phyloP scores from a whole-genome alignment of 1,140 invertebrate genomes.

The Zeugodacus cucurbitae region DNA sequence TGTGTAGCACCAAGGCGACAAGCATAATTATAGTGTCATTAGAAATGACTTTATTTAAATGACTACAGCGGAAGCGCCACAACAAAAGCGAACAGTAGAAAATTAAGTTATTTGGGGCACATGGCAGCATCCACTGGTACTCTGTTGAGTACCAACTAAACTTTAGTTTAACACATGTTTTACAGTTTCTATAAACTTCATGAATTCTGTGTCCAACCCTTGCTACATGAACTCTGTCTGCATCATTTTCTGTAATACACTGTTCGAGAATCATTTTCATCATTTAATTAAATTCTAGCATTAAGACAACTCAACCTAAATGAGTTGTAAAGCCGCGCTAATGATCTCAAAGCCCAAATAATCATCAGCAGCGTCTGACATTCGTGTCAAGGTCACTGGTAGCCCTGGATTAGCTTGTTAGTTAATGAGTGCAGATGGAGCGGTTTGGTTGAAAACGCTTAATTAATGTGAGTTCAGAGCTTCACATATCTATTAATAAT shows the following conservation, averaged over 20 bases:
- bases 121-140: background rate
- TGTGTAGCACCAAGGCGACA: background rate
- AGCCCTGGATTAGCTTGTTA: background rate
- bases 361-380: background rate
- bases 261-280: too few species aligned
- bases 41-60: slow-evolving; percentile 13
- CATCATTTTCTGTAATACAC: too few species aligned
- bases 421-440: background rate
- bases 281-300: too few species aligned
- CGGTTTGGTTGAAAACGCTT: too few species aligned
- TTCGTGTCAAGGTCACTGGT: background rate
- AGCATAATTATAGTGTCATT: slow-evolving; percentile 6
- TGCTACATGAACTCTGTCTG: too few species aligned
- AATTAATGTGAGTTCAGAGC: too few species aligned
- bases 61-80: background rate
- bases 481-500: too few species aligned
- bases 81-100: background rate
- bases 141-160: background rate
- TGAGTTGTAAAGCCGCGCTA: background rate
- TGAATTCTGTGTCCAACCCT: too few species aligned
- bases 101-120: background rate
- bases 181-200: too few species aligned
- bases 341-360: background rate
- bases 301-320: background rate
- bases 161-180: background rate